Evolutionary conservation across 2,888 invertebrate genomes (phyloP), one percentile per base, ranked within the genome.

Genomic region (Opisthograptis luteolata): DNA sequence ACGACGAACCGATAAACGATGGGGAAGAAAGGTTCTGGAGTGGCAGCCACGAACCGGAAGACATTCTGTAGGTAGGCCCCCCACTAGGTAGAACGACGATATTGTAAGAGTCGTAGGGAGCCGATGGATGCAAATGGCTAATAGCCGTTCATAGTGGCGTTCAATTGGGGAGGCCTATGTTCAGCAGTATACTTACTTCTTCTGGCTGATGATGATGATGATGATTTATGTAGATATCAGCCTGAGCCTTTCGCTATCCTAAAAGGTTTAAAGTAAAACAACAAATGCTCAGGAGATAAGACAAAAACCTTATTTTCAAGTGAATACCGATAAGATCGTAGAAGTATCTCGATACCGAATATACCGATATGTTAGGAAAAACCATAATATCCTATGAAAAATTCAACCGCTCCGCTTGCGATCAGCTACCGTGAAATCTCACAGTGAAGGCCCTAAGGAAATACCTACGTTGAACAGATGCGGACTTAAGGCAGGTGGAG

Each of bases 311-410:
- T 39, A 22, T 45, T 31, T 32, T 34, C 15, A 34, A 41, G 31
- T 7, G 12, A 50, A 56, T 28, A 40, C 42, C 17, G 50, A 49
- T 58, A 58, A 45, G 50, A 50, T 42, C 40, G 25, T 44, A 46
- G 47, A 40, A 47, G 34, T 50, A 53, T 37, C 19, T 28, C 36
- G 49, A 52, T 35, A 52, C 43, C 43, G 55, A 55, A 31, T 47
- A 52, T 35, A 52, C 43, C 43, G 55, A 55, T 59, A 55, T 47
- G 53, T 53, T 53, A 55, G 48, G 41, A 48, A 55, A 59, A 57
- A 59, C 58, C 62, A 66, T 70, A 70, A 70, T 63, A 68, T 62
- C 63, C 58, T 49, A 62, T 68, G 65, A 66, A 70, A 70, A 62
- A 70, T 68, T 68, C 66, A 62, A 60, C 44, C 61, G 59, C 64